phyloP scores from a whole-genome alignment of 1,140 invertebrate genomes.

The Drosophila funebris region DNA sequence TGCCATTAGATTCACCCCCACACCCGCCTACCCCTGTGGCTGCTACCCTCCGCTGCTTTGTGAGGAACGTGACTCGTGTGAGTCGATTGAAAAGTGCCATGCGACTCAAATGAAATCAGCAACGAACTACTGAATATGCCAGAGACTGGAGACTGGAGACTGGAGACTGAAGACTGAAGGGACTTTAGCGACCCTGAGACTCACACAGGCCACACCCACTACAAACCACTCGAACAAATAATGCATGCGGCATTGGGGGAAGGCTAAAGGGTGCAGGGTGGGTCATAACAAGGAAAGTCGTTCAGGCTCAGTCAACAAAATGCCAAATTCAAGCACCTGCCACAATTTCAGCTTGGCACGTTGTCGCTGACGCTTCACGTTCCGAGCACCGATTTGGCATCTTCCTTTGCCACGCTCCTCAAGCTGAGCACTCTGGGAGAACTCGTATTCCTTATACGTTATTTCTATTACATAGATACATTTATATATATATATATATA shows the following conservation, averaged over 20 bases:
- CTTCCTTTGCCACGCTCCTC: not conserved
- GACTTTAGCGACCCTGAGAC: not conserved
- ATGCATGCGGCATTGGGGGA: conserved; percentile 53
- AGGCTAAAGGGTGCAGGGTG: not conserved
- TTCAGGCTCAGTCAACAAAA: conserved; percentile 78
- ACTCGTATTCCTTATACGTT: conserved; percentile 4
- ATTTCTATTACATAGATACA: conserved; percentile 33
- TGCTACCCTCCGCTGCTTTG: not conserved
- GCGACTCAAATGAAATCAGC: conserved; percentile 55
- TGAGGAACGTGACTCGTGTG: conserved; percentile 41
- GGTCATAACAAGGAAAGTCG: conserved; percentile 45
- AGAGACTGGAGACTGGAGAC: not conserved
- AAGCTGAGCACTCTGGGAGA: not conserved
- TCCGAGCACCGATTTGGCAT: not conserved
- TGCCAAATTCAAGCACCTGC: conserved; percentile 79
- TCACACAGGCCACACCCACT: not conserved
- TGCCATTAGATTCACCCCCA: not conserved
- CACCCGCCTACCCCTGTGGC: not conserved
- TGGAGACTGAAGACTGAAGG: no score
- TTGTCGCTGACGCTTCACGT: conserved; percentile 43
- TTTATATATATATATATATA: conserved; percentile 4
- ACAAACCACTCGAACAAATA: conserved; percentile 65
- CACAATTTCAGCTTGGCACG: conserved; percentile 73
- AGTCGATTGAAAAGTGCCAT: conserved; percentile 40
- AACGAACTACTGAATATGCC: conserved; percentile 39